Conservation (phyloP, 2,797 vertebrate genomes). For the Siniperca scherzeri region DNA sequence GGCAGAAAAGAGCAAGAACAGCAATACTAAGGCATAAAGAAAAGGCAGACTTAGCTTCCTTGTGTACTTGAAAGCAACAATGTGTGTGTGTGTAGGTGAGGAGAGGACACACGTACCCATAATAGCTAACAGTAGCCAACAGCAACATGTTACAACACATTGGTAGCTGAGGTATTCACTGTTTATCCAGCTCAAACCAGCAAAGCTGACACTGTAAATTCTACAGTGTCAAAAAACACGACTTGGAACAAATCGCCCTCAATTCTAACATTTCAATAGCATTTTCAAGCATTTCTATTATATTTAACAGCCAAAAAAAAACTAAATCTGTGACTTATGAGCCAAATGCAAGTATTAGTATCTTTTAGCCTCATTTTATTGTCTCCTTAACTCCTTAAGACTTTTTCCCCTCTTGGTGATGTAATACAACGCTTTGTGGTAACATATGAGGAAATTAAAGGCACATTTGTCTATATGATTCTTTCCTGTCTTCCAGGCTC, state of each 20-base stretch:
- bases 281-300: not conserved
- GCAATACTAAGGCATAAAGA: not conserved
- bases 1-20: not conserved
- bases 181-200: constrained; percentile 59
- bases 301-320: not conserved
- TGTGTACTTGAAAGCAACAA: not conserved
- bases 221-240: not conserved
- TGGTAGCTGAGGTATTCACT: constrained; percentile 70
- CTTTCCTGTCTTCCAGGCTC: constrained; percentile 47
- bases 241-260: not conserved
- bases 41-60: not conserved
- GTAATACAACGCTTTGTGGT: not conserved
- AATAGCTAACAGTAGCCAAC: constrained; percentile 71
- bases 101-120: constrained; percentile 50
- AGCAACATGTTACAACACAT: constrained; percentile 80
- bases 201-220: constrained; percentile 24
- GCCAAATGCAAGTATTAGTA: not conserved
- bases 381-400: not conserved
- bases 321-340: not conserved
- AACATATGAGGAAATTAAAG: no score
- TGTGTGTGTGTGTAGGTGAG: constrained; percentile 38
- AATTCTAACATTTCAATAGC: not conserved
- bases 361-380: not conserved
- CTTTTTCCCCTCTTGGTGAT: not conserved
- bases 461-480: not conserved